Evolutionary conservation across 2,113 vertebrate species (phyloP), one percentile per base, ranked within the genome.

Genomic region (Malurus elegans): DNA sequence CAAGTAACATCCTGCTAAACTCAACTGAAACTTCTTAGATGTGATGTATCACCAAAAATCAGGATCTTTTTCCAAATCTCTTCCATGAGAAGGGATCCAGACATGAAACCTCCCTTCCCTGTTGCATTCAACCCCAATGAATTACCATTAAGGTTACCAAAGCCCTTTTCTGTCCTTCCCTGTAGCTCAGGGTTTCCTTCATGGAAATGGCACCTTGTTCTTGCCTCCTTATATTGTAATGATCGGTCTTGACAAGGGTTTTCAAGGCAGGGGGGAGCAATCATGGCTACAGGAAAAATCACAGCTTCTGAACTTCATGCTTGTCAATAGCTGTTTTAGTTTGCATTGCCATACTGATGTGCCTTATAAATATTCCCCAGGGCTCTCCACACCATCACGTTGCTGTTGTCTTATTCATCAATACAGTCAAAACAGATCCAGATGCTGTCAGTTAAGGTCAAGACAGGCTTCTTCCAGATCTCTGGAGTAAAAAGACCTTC

Each of bases 281-380:
- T 92, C 84, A 76, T 73, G 57, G 91, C 96, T 96, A 66, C 26
- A 42, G 96, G 98, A 97, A 92, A 88, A 97, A 84, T 92, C 91
- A 92, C 91, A 94, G 95, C 92, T 95, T 96, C 93, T 96, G 95
- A 97, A 95, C 93, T 97, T 96, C 92, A 87, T 95, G 96, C 92
- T 88, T 97, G 97, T 96, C 97, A 96, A 92, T 96, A 97, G 86
- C 66, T 79, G 79, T 97, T 97, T 96, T 54, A 94, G 66, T 96
- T 90, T 93, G 85, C 25, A n/a, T 62, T 75, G 47, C 67, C 58
- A 50, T 76, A 91, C 90, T 90, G 90, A 96, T 90, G 90, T 94
- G 93, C 60, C 84, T 94, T 95, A 88, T 79, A 97, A 97, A 91
- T 91, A 93, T 88, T 96, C 93, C 92, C 86, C 19, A 3, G 56